Evolutionary conservation across 1,140 invertebrate genomes (phyloP).

Genomic region (Monomorium pharaonis): DNA sequence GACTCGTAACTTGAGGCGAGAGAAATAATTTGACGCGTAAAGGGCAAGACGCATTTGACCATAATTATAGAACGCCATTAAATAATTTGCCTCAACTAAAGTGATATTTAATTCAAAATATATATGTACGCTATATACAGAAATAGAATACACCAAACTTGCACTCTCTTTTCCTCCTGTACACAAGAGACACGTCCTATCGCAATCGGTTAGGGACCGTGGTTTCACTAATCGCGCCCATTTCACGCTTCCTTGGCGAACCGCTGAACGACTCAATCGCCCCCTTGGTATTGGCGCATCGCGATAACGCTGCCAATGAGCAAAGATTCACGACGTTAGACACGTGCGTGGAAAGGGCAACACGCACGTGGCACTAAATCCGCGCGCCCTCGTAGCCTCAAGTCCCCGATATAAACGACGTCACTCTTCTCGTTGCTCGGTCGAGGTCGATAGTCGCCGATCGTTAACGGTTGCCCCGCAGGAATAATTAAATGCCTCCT

Average conservation of each 20-base stretch:
- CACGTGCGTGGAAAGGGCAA: conserved; percentile 50
- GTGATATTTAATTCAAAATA: background rate
- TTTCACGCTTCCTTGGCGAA: conserved; percentile 39
- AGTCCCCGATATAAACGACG: conserved; percentile 23
- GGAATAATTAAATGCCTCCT: conserved; percentile 72
- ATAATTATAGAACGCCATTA: background rate
- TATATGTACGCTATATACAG: background rate
- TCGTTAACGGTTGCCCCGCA: conserved; percentile 55
- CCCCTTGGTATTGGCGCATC: conserved; percentile 23
- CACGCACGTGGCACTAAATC: conserved; percentile 63
- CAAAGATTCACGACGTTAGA: conserved; percentile 22
- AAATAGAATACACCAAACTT: background rate
- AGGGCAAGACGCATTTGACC: too few relatives aligned
- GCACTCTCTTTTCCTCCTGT: background rate
- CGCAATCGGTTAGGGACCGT: background rate
- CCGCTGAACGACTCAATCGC: conserved; percentile 4
- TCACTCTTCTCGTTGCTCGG: background rate
- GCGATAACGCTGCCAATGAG: conserved; percentile 64
- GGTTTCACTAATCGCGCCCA: conserved; percentile 16
- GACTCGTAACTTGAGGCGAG: conserved; percentile 4
- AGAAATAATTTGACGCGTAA: background rate
- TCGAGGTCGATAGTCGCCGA: conserved; percentile 42
- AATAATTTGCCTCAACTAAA: conserved; percentile 10
- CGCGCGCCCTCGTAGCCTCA: background rate
- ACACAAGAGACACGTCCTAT: background rate